Conservation (phyloP, 2,888 invertebrate species). For the Cantharis flavilabris region DNA sequence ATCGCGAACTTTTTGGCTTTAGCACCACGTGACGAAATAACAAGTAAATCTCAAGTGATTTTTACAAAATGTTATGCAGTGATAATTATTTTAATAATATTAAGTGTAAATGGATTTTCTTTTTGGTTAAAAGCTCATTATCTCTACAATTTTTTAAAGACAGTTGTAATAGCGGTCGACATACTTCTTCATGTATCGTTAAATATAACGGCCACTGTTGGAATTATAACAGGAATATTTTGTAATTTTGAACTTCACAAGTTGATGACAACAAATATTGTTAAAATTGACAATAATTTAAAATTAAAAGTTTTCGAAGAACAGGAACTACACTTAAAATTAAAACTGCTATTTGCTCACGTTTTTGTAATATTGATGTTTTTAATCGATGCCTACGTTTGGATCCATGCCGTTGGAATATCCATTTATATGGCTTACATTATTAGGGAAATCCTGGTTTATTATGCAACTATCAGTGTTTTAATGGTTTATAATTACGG, state of each 20-base stretch:
- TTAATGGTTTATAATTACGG: neutral
- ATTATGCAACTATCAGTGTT: neutral
- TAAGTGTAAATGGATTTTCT: neutral
- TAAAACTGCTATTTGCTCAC: neutral
- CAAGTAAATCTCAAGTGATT: neutral
- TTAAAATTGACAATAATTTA: neutral
- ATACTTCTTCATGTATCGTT: neutral
- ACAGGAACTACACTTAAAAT: neutral
- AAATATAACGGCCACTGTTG: neutral
- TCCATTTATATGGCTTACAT: neutral
- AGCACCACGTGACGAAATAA: neutral
- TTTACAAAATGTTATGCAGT: neutral
- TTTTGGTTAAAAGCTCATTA: neutral
- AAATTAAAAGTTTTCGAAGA: neutral
- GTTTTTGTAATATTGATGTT: neutral
- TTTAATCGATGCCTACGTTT: neutral
- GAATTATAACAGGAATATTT: neutral
- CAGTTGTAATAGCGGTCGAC: neutral
- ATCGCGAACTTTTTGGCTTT: neutral
- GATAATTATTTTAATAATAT: neutral
- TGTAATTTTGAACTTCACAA: neutral
- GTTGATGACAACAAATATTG: neutral
- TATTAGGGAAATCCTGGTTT: neutral
- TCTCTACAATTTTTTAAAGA: neutral
- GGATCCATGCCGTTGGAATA: neutral